Evolutionary conservation across 2,113 vertebrate species (phyloP).

Genomic region (Hepsetus odoe): DNA sequence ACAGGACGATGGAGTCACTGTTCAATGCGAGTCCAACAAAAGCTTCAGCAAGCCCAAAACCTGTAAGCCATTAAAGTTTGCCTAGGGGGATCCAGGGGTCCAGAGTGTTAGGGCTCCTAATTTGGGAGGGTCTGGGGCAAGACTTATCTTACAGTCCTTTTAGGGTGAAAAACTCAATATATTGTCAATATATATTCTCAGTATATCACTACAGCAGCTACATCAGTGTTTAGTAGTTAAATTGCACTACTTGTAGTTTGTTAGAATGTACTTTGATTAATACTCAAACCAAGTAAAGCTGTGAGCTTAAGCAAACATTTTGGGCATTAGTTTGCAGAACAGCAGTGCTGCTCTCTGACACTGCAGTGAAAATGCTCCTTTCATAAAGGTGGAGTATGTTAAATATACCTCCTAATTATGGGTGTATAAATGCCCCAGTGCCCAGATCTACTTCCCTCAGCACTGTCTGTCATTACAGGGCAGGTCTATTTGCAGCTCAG

Average conservation of each 20-base stretch:
- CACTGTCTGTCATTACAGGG: constrained; percentile 53
- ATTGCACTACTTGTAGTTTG: too few species aligned
- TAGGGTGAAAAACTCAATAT: too few species aligned
- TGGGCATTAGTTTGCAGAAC: not conserved
- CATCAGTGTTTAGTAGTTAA: too few species aligned
- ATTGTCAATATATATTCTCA: too few species aligned
- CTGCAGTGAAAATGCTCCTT: constrained; percentile 1
- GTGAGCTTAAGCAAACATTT: not conserved
- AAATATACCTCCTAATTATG: constrained; percentile 36
- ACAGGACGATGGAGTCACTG: constrained; percentile 85
- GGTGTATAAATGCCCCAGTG: constrained; percentile 46
- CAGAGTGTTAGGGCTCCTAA: not conserved
- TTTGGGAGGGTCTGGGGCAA: not conserved
- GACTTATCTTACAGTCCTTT: not conserved
- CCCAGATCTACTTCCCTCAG: constrained; percentile 30
- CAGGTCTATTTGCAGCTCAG: constrained; percentile 50
- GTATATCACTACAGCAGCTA: too few species aligned
- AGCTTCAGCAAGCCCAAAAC: constrained; percentile 74
- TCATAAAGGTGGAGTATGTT: constrained; percentile 48
- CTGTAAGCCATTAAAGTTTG: constrained; percentile 78
- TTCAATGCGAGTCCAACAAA: constrained; percentile 86
- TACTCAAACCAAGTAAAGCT: too few species aligned
- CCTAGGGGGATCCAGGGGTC: not conserved
- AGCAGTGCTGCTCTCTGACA: not conserved
- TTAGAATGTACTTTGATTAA: too few species aligned